These are phyloP conservation scores for Idaea straminata DNA, from an alignment of 2,888 invertebrate genomes.

Conservation along the genomic window DNA sequence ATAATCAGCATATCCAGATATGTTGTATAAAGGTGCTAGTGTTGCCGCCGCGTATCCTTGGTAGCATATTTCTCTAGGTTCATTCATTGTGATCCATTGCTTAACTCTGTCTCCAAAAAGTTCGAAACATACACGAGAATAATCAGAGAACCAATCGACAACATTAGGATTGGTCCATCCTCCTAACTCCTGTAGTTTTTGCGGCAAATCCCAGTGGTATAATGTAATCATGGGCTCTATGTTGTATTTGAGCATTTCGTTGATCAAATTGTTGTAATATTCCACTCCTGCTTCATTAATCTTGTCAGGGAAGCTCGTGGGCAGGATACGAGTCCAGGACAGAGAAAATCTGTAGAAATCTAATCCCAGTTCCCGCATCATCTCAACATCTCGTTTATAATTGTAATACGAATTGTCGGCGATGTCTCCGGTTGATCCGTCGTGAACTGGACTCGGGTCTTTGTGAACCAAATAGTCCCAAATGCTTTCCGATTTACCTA, in stretches of 20 bases:
- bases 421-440: conserved; percentile 78
- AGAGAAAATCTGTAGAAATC: conserved; percentile 78
- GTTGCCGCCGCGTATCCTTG: conserved; percentile 57
- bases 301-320: conserved; percentile 72
- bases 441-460: conserved; percentile 64
- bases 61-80: conserved; percentile 57
- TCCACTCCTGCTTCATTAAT: conserved; percentile 70
- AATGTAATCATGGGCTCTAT: conserved; percentile 81
- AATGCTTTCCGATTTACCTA: conserved; percentile 78
- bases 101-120: conserved; percentile 68
- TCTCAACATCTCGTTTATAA: conserved; percentile 75
- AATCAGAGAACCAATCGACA: conserved; percentile 65
- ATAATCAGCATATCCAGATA: conserved; percentile 49
- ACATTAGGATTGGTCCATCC: conserved; percentile 71
- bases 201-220: conserved; percentile 75
- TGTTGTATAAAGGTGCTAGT: conserved; percentile 45
- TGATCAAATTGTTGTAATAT: conserved; percentile 65
- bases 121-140: conserved; percentile 58
- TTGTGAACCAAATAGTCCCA: conserved; percentile 81
- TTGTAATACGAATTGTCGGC: conserved; percentile 80
- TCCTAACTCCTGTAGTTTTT: conserved; percentile 71
- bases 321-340: conserved; percentile 82
- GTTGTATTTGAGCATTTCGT: conserved; percentile 76
- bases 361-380: conserved; percentile 63
- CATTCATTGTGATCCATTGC: conserved; percentile 79